Evolutionary conservation across 2,888 invertebrate genomes (phyloP).

Genomic region (Hydroisotoma schaefferi): DNA sequence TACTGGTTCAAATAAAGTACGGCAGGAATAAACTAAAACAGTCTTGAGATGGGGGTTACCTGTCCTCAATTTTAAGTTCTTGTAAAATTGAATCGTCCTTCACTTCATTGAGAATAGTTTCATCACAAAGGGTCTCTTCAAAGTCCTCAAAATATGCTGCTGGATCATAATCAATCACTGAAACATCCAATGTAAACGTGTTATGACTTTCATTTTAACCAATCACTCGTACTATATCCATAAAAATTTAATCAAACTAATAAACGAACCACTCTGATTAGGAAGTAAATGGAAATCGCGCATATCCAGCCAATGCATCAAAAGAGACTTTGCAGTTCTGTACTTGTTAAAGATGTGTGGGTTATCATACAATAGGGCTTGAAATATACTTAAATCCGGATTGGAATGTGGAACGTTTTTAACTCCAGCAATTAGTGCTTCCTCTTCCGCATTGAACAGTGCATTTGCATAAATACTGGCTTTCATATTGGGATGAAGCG

Average conservation of each 20-base stretch:
- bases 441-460: constrained; percentile 83
- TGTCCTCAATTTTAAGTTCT: constrained; percentile 7
- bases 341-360: constrained; percentile 81
- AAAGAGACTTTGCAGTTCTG: constrained; percentile 77
- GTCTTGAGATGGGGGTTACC: background rate
- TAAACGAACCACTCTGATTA: constrained; percentile 69
- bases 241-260: background rate
- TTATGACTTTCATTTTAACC: background rate
- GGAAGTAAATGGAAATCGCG: constrained; percentile 87
- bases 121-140: constrained; percentile 69
- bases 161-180: constrained; percentile 45
- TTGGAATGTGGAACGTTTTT: constrained; percentile 63
- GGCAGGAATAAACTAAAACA: background rate
- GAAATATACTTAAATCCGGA: constrained; percentile 75
- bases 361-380: constrained; percentile 76
- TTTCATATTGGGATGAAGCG: constrained; percentile 86
- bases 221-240: background rate
- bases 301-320: constrained; percentile 87
- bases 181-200: constrained; percentile 46
- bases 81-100: constrained; percentile 59
- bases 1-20: background rate
- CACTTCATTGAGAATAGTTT: background rate
- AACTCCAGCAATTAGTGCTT: constrained; percentile 75
- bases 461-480: constrained; percentile 83
- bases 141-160: constrained; percentile 72